These are phyloP conservation scores for Pelodytes ibericus DNA, from an alignment of 2,797 vertebrate species.

Conservation along the genomic window DNA sequence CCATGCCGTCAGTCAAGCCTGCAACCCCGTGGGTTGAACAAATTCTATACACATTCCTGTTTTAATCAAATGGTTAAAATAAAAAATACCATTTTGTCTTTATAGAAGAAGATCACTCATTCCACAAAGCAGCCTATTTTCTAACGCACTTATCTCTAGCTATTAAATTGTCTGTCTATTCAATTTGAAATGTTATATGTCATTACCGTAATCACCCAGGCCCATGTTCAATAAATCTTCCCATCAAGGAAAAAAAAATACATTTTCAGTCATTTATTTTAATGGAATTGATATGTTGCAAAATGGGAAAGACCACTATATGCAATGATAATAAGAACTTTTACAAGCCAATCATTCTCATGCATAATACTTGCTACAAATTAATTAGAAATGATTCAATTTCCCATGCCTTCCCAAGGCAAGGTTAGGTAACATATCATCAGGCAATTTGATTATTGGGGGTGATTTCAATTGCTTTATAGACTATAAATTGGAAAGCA, in stretches of 20 bases:
- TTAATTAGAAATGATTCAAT: neutral
- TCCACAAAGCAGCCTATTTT: constrained; percentile 18
- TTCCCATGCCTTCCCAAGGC: too few species aligned
- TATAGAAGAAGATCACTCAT: neutral
- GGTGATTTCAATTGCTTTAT: too few species aligned
- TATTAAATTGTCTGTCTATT: constrained; percentile 41
- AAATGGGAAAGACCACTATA: constrained; percentile 21
- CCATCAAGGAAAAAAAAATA: constrained; percentile 25
- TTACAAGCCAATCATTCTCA: neutral
- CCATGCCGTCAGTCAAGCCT: too few species aligned
- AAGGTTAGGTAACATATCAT: too few species aligned
- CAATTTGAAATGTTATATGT: constrained; percentile 34
- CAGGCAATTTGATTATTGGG: too few species aligned
- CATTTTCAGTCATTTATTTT: constrained; percentile 31
- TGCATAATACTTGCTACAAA: neutral
- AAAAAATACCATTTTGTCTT: neutral
- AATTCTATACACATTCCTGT: too few species aligned
- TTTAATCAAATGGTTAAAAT: too few species aligned
- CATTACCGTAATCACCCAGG: constrained; percentile 27
- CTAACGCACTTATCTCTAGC: constrained; percentile 22
- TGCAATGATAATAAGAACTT: constrained; percentile 27
- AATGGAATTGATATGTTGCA: constrained; percentile 32
- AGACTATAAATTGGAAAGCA: too few species aligned
- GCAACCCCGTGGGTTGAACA: too few species aligned
- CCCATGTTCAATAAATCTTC: constrained; percentile 28